Conservation (phyloP, 2,888 invertebrate species). For the Drosophila pseudotalamancana region DNA sequence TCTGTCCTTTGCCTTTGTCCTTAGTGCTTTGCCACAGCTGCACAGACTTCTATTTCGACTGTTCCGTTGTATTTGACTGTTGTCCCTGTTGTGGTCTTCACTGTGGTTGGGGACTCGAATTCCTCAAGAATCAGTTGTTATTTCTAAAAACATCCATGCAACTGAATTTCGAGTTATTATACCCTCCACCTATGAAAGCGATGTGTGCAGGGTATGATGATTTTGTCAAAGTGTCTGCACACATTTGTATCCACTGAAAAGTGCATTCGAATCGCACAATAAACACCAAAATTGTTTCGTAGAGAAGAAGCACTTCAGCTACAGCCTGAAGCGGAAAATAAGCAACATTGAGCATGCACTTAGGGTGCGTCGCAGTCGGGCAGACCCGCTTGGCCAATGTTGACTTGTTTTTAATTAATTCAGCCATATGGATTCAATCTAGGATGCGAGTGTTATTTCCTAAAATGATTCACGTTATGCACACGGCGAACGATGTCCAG, state of each 20-base stretch:
- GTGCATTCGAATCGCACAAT: no score
- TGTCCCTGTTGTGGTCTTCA: neutral
- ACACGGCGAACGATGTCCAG: neutral
- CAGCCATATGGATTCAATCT: neutral
- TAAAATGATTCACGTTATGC: constrained; percentile 16
- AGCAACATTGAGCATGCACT: no score
- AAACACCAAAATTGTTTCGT: no score
- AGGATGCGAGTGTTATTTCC: constrained; percentile 28
- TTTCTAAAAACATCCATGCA: constrained; percentile 23
- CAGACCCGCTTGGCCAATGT: neutral
- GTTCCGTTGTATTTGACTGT: constrained; percentile 1
- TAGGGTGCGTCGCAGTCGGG: neutral
- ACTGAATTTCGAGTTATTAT: constrained; percentile 57
- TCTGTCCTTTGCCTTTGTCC: no score
- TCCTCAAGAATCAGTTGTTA: constrained; percentile 37
- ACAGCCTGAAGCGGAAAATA: no score
- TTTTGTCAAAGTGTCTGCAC: no score
- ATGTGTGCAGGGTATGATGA: no score
- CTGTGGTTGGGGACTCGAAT: constrained; percentile 15
- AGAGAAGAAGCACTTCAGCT: no score
- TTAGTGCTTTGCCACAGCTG: constrained; percentile 1
- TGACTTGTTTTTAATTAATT: constrained; percentile 6
- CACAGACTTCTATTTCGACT: no score
- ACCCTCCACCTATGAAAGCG: neutral
- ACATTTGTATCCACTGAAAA: no score